Evolutionary conservation across 2,113 vertebrate species (phyloP).

Genomic region (Hippocampus guttulatus): DNA sequence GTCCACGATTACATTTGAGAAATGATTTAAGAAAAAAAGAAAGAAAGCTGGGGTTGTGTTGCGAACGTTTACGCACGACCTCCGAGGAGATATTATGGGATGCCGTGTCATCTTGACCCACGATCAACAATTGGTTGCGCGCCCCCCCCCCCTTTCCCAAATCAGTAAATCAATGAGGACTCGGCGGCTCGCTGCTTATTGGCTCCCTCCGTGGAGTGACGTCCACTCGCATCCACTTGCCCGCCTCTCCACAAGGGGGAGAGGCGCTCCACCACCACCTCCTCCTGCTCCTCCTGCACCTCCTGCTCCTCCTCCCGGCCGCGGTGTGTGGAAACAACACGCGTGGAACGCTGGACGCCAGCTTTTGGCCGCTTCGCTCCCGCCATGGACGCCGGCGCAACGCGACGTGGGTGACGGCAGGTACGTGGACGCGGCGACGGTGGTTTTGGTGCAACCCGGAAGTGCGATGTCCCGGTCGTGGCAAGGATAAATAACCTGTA

Average conservation of each 20-base stretch:
- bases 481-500: not conserved
- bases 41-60: too few relatives aligned
- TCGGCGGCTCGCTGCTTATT: not conserved
- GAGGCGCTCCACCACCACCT: not conserved
- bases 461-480: not conserved
- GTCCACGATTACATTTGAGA: too few relatives aligned
- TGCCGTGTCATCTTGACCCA: too few relatives aligned
- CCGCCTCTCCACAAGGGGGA: not conserved
- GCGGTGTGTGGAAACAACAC: not conserved
- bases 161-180: not conserved
- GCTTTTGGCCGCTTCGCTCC: not conserved
- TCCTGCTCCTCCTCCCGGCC: not conserved
- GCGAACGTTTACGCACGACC: too few relatives aligned
- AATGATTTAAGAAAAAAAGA: too few relatives aligned
- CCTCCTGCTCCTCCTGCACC: not conserved
- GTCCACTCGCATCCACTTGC: not conserved
- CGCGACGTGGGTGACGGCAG: not conserved
- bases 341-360: not conserved
- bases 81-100: too few relatives aligned
- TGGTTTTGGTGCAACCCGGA: not conserved
- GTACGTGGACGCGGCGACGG: not conserved
- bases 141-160: not conserved
- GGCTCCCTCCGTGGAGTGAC: not conserved
- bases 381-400: not conserved
- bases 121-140: not conserved